These are phyloP conservation scores for Acronicta psi DNA, from an alignment of 2,888 invertebrate species.

Conservation along the genomic window DNA sequence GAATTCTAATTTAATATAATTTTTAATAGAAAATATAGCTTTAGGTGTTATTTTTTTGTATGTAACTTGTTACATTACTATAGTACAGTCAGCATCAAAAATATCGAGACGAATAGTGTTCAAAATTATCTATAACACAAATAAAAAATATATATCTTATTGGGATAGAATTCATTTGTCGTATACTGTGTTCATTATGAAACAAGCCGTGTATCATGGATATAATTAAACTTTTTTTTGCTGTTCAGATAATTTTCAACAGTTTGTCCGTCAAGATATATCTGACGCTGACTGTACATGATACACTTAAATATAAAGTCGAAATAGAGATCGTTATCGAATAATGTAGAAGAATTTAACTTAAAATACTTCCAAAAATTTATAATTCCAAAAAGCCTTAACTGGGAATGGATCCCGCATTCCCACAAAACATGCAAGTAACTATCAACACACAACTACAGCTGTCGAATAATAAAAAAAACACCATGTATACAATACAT, in stretches of 20 bases:
- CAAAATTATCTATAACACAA: no score
- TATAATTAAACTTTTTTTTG: no score
- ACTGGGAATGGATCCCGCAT: not conserved
- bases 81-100: no score
- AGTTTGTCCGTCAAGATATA: no score
- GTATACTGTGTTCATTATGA: no score
- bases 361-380: no score
- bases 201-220: no score
- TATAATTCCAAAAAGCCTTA: conserved; percentile 3
- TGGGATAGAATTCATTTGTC: no score
- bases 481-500: conserved; percentile 42
- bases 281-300: no score
- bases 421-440: conserved; percentile 55
- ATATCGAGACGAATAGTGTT: no score
- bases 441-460: conserved; percentile 44
- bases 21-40: not conserved
- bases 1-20: conserved; percentile 8
- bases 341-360: not conserved
- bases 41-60: not conserved
- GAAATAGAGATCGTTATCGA: conserved; percentile 8
- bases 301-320: not conserved
- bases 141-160: no score
- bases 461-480: conserved; percentile 25
- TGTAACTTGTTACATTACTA: no score
- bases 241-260: not conserved